Evolutionary conservation across 2,113 vertebrate genomes (phyloP).

Genomic region (Leptodactylus fuscus): DNA sequence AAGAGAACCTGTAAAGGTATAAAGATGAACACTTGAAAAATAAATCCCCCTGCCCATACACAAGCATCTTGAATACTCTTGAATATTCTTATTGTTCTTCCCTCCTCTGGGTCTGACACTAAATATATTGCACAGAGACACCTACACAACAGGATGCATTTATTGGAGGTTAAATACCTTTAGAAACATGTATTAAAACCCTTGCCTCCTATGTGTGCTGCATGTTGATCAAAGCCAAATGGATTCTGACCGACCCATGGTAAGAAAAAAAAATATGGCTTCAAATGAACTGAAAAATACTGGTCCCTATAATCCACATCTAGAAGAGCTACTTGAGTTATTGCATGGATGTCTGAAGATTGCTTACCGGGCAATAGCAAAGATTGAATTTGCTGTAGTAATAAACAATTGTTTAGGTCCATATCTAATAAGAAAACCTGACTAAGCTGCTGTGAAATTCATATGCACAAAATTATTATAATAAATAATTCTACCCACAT

Average conservation of each 20-base stretch:
- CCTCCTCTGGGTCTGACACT: neutral
- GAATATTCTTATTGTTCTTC: neutral
- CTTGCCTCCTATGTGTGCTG: too few relatives aligned
- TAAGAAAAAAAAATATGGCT: conserved; percentile 3
- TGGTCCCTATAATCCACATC: conserved; percentile 3
- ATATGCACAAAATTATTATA: conserved; percentile 17
- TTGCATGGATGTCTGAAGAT: neutral
- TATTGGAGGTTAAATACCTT: too few relatives aligned
- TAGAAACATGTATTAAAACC: too few relatives aligned
- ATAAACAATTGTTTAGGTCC: neutral
- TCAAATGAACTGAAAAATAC: neutral
- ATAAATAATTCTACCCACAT: conserved; percentile 36
- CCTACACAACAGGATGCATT: neutral
- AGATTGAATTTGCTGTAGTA: neutral
- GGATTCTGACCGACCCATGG: too few relatives aligned
- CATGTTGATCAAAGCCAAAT: too few relatives aligned
- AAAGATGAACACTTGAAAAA: neutral
- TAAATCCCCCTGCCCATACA: too few relatives aligned
- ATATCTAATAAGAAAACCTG: neutral
- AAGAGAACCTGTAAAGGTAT: too few relatives aligned
- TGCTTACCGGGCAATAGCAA: neutral
- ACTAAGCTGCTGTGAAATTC: neutral
- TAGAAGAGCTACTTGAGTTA: neutral
- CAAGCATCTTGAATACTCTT: too few relatives aligned
- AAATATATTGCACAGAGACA: neutral